These are phyloP conservation scores for Myrmophylax atrothorax DNA, from an alignment of 2,113 vertebrate genomes.

Conservation along the genomic window DNA sequence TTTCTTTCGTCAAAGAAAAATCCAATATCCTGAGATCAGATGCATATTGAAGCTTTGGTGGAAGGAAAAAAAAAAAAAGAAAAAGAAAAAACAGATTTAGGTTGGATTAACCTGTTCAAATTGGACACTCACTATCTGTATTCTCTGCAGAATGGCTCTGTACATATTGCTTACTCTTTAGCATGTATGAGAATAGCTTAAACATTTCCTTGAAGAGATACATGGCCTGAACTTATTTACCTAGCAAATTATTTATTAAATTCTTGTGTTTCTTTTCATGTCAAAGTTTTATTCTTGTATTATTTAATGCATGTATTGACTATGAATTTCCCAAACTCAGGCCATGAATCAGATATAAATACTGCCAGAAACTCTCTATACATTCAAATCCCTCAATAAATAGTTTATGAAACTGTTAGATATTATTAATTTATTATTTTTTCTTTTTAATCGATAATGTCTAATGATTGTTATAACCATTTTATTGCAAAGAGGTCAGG, in stretches of 20 bases:
- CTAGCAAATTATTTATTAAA: slow-evolving; percentile 36
- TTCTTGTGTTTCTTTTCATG: not conserved
- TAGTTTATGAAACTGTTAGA: not conserved
- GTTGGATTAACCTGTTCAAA: slow-evolving; percentile 70
- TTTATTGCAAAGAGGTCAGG: not conserved
- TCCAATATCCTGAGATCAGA: slow-evolving; percentile 82
- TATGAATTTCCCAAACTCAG: not conserved
- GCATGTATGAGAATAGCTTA: not conserved
- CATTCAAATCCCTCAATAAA: not conserved
- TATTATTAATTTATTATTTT: not conserved
- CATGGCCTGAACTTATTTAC: not conserved
- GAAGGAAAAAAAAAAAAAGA: slow-evolving; percentile 6
- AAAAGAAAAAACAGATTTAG: not conserved
- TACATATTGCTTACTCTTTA: not conserved
- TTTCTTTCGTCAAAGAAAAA: slow-evolving; percentile 81
- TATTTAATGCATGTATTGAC: slow-evolving; percentile 22
- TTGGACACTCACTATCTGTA: slow-evolving; percentile 34
- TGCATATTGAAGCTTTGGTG: slow-evolving; percentile 72
- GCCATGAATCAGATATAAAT: not conserved
- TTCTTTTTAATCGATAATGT: not conserved
- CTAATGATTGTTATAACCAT: not conserved
- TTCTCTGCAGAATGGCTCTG: not conserved
- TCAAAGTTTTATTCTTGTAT: not conserved
- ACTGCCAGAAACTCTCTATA: not conserved
- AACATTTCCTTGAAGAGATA: not conserved